Conservation (phyloP, 2,113 vertebrate genomes). For the Brienomyrus longianalis region DNA sequence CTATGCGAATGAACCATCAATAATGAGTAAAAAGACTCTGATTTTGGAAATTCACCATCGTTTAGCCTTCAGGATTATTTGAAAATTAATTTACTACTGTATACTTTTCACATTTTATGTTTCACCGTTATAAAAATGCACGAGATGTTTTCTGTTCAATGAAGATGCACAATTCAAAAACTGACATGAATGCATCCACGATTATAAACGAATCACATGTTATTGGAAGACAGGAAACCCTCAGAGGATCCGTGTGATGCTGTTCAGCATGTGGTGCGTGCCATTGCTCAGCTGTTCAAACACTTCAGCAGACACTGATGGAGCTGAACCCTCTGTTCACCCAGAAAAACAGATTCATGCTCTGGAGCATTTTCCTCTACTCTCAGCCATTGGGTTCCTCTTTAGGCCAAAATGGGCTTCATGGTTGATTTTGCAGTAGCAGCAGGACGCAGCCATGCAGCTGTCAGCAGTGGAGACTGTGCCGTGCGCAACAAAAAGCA, state of each 20-base stretch:
- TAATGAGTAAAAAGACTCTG: neutral
- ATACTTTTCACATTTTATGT: neutral
- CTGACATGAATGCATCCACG: neutral
- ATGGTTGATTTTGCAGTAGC: neutral
- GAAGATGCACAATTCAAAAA: neutral
- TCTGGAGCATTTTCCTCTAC: neutral
- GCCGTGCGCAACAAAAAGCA: neutral
- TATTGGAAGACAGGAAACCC: neutral
- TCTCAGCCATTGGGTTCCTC: neutral
- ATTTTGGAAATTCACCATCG: neutral
- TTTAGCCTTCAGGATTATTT: neutral
- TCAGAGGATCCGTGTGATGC: neutral
- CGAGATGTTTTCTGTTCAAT: neutral
- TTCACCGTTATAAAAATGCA: neutral
- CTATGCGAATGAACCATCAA: neutral
- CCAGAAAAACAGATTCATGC: neutral
- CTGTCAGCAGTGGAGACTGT: neutral
- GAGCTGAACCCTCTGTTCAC: slow-evolving; percentile 2
- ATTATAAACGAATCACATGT: neutral
- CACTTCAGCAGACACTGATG: neutral
- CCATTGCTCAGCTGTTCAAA: neutral
- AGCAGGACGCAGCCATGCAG: neutral
- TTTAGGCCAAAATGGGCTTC: neutral
- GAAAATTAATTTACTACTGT: neutral
- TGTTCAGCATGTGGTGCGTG: neutral